These are phyloP conservation scores for Hypomesus transpacificus DNA, from an alignment of 2,113 vertebrate genomes.

Conservation along the genomic window DNA sequence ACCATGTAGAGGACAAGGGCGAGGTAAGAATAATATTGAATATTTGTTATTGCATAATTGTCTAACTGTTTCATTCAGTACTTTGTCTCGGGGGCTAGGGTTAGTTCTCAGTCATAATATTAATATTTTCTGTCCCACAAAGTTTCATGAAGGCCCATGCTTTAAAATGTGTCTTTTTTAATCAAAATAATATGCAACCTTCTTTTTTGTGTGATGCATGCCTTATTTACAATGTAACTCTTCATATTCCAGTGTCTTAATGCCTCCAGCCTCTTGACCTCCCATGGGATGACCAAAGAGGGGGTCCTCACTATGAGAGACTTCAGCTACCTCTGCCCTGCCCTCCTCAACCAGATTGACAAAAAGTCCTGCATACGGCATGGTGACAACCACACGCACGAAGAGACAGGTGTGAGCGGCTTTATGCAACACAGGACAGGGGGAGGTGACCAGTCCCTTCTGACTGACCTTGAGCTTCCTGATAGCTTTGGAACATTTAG, in stretches of 20 bases:
- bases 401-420: slow-evolving; percentile 13
- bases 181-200: neutral
- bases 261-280: slow-evolving; percentile 79
- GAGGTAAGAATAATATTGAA: neutral
- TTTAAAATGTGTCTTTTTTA: no score
- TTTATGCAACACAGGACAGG: slow-evolving; percentile 15
- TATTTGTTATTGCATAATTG: neutral
- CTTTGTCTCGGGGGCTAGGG: no score
- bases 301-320: slow-evolving; percentile 71
- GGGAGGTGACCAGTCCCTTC: neutral
- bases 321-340: slow-evolving; percentile 90
- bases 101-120: no score
- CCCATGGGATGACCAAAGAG: slow-evolving; percentile 84
- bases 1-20: neutral
- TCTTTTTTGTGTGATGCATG: neutral
- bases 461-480: neutral
- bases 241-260: slow-evolving; percentile 81
- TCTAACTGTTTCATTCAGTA: neutral
- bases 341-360: slow-evolving; percentile 91
- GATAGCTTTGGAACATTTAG: neutral
- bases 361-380: slow-evolving; percentile 81
- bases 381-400: slow-evolving; percentile 33
- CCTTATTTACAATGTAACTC: no score
- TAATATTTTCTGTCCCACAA: neutral
- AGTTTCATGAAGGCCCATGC: no score